Conservation (phyloP, 2,888 invertebrate species). For the Lampropteryx suffumata region DNA sequence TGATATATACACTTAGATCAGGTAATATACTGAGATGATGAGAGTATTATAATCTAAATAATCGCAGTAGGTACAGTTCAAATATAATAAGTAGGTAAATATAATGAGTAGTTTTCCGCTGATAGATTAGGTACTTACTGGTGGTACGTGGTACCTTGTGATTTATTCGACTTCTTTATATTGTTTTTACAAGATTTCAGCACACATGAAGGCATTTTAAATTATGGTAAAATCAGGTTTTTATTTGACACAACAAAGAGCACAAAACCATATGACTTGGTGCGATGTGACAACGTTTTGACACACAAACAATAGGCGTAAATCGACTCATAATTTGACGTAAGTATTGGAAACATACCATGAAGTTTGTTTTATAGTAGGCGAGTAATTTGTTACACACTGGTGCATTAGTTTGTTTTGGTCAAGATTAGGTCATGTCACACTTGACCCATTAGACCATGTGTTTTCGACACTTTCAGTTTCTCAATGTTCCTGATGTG, state of each 20-base stretch:
- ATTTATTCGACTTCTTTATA: constrained; percentile 30
- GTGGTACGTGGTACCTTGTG: constrained; percentile 31
- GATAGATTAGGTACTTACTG: constrained; percentile 27
- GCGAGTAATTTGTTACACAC: too few species aligned
- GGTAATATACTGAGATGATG: too few species aligned
- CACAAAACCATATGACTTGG: neutral
- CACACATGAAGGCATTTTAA: constrained; percentile 33
- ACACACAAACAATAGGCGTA: constrained; percentile 4
- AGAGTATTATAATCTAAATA: too few species aligned
- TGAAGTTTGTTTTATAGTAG: constrained; percentile 16
- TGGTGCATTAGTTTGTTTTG: too few species aligned
- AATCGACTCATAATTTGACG: constrained; percentile 11
- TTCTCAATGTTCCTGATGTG: too few species aligned
- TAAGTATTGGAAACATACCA: constrained; percentile 8
- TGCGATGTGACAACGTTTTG: constrained; percentile 6
- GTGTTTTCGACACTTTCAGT: too few species aligned
- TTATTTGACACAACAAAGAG: constrained; percentile 14
- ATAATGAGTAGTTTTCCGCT: too few species aligned
- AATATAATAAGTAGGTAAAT: too few species aligned
- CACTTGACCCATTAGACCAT: too few species aligned
- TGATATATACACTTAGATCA: too few species aligned
- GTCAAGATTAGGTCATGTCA: too few species aligned
- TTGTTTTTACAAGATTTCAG: constrained; percentile 34
- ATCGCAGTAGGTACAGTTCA: too few species aligned
- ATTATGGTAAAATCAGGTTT: neutral